Evolutionary conservation across 2,888 invertebrate species (phyloP), one percentile per base, ranked within the genome.

Genomic region (Empis stercorea): DNA sequence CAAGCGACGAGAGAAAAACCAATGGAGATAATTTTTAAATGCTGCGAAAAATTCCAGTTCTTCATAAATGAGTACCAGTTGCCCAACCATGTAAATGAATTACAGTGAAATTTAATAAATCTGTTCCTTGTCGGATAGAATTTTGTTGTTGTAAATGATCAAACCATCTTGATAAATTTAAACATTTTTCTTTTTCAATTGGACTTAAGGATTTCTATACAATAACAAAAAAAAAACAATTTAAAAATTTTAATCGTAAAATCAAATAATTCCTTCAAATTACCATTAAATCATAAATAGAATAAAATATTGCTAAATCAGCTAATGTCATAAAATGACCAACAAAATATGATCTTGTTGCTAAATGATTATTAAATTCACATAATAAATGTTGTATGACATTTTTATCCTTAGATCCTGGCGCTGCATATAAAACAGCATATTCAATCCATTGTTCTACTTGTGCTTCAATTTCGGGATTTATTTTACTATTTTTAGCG

Each of bases 131-230:
- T 30, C 80, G 73, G n/a, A 84, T 69, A 59, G 71, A 73, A 1
- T 77, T 73, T 49, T 81, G 76, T 49, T 81, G 78, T 59, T 87
- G 86, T 48, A 87, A 66, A 59, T 86, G 82, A 62, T 81, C 82
- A 54, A 78, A 83, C 87, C 87, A 87, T 56, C 87, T 73, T 38
- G 84, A 84, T 1, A 87, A 64, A 61, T 85, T 77, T 20, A 84
- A 59, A 50, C 78, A 73, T 45, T 76, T 76, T 57, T 84, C 85
- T 57, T 80, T 80, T 45, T 84, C 84, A 49, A 74, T 66, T 20
- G 77, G 70, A 10, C 75, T 73, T 13, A 85, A 68, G 15, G 74
- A 73, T 57, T 73, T 76, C 86, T 86, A n/a, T n/a, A n/a, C n/a
- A n/a, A n/a, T n/a, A n/a, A n/a, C n/a, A n/a, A n/a, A n/a, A n/a